Evolutionary conservation across 2,797 vertebrate genomes (phyloP).

Genomic region (Darevskia nairensis): DNA sequence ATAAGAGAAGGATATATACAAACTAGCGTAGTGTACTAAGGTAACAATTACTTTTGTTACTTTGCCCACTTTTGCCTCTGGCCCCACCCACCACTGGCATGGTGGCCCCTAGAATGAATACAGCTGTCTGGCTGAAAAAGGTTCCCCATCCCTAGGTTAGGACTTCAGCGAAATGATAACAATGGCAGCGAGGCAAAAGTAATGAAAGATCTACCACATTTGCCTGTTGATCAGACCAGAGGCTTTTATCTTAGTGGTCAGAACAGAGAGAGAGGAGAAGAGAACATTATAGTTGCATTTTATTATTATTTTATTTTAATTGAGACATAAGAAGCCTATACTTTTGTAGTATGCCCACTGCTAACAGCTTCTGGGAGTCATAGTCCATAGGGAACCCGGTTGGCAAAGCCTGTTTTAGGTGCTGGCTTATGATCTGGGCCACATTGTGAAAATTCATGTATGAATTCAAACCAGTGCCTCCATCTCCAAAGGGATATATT

Average conservation of each 20-base stretch:
- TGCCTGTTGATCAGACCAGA: not conserved
- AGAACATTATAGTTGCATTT: not conserved
- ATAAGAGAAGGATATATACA: no score
- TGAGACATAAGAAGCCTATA: not conserved
- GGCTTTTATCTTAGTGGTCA: not conserved
- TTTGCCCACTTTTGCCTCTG: no score
- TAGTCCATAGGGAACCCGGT: not conserved
- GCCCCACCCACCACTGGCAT: no score
- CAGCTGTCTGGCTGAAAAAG: no score
- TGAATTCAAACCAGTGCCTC: not conserved
- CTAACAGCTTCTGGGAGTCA: no score
- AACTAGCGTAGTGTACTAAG: no score
- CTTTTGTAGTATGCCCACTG: not conserved
- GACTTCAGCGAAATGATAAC: not conserved
- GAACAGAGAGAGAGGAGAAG: no score
- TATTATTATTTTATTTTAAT: not conserved
- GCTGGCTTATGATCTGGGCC: not conserved
- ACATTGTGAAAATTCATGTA: not conserved
- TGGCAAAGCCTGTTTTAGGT: not conserved
- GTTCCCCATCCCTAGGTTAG: not conserved
- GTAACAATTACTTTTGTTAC: no score
- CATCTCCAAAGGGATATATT: not conserved
- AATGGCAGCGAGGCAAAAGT: not conserved
- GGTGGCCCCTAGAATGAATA: no score
- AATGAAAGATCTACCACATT: not conserved